These are phyloP conservation scores for Trichechus manatus DNA, from an alignment of 2,113 vertebrate species.

Conservation along the genomic window DNA sequence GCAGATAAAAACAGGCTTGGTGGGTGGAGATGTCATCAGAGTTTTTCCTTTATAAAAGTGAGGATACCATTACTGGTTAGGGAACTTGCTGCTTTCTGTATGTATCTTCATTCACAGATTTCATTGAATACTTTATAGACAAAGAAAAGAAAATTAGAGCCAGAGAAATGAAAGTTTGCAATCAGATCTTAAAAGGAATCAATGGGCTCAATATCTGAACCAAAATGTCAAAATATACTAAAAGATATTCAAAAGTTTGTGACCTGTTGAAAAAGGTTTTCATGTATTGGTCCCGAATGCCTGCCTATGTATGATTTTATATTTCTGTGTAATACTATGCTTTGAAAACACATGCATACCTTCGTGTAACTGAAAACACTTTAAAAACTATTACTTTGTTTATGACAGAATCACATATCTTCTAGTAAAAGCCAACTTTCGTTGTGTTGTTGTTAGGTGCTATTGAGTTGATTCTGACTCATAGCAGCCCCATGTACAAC, in stretches of 20 bases:
- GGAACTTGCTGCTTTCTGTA: not conserved
- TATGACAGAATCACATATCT: not conserved
- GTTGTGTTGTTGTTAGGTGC: too few relatives aligned
- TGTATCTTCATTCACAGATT: not conserved
- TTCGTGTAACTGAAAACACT: not conserved
- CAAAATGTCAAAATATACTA: not conserved
- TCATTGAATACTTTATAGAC: not conserved
- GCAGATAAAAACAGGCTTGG: not conserved
- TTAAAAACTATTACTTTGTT: not conserved
- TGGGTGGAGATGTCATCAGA: not conserved
- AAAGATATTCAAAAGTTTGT: not conserved
- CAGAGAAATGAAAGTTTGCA: not conserved
- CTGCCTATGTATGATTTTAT: not conserved
- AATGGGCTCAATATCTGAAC: not conserved
- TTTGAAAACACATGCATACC: not conserved
- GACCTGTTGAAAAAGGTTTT: not conserved
- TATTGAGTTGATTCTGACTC: too few relatives aligned
- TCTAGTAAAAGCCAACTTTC: conserved; percentile 13
- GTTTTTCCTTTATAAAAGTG: not conserved
- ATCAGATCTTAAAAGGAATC: not conserved
- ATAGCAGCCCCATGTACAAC: too few relatives aligned
- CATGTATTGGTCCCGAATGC: not conserved
- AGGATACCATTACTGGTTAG: not conserved
- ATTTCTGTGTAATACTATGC: not conserved
- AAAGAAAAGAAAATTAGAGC: not conserved